Base-by-base conservation (phyloP, 2,888 invertebrate genomes). In the Drosophila nr. medialis region DNA sequence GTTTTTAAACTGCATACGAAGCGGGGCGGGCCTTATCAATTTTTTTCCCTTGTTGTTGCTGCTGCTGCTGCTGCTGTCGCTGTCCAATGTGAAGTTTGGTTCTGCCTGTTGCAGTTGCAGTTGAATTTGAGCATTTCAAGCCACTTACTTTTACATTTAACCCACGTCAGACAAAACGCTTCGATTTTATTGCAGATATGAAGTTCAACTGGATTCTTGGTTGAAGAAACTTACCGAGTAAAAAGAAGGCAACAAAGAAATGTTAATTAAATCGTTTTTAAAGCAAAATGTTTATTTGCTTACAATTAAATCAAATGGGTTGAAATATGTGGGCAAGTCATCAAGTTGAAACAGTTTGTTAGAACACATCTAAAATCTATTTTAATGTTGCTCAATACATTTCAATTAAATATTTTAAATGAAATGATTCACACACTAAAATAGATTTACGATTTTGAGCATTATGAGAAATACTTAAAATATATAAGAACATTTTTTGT, bases 161-260 rank as follows among this genome's bases (percentile, higher is more conserved):
- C 75, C 83, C 90, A 87, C 80, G 90, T 81, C 86, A 70, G 68
- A 89, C 90, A 86, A 86, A 90, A 90, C 88, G 90, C 77, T 86
- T 89, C 64, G 81, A 75, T 85, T 85, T 85, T 71, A 85, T 82
- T 64, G 73, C 78, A 67, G 89, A 86, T 83, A 83, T 83, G 77
- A 77, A 77, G 51, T 67, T 83, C 50, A 42, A 18, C 24, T 68
- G 49, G 48, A 64, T 65, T 62, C 30, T 50, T 51, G 45, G 45
- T 18, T 50, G 36, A 29, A 62, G 40, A 27, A 68, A 90, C 86
- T 87, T 90, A 87, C 86, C 13, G 80, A 85, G 38, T 71, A 66
- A 58, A 65, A 58, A 64, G 69, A 60, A 48, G 50, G 21, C n/a
- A 24, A 55, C 30, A 55, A 60, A 76, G 54, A 74, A 82, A 77